These are phyloP conservation scores for Gymnorhina tibicen DNA, from an alignment of 2,113 vertebrate species.

Conservation along the genomic window DNA sequence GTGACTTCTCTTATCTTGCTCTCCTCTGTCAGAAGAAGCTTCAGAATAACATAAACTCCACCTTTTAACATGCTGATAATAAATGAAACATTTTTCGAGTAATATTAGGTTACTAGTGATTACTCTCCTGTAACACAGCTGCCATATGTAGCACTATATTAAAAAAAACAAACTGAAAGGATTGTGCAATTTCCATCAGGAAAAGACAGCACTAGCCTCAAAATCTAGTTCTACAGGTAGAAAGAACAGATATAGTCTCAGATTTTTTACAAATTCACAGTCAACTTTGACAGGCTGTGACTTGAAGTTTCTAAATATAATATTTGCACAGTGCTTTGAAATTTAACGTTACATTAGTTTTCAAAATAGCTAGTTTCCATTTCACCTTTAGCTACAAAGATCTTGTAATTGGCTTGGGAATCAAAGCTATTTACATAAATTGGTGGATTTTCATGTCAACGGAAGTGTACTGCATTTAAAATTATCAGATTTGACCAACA, in stretches of 20 bases:
- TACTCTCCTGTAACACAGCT: background rate
- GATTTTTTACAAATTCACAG: background rate
- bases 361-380: background rate
- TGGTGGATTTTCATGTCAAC: background rate
- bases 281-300: background rate
- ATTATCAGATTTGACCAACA: background rate
- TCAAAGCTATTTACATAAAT: background rate
- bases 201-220: background rate
- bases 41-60: background rate
- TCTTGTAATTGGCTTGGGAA: background rate
- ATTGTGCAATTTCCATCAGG: background rate
- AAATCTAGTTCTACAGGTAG: background rate
- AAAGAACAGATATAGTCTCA: background rate
- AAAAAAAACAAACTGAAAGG: background rate
- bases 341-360: background rate
- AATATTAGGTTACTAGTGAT: background rate
- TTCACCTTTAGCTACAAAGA: background rate
- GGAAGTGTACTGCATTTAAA: background rate
- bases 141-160: fast-evolving
- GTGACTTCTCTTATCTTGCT: background rate
- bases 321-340: background rate
- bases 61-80: background rate
- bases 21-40: background rate
- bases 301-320: background rate
- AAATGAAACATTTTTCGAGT: background rate